phyloP scores from a whole-genome alignment of 1,140 invertebrate species.

The Tribolium madens region DNA sequence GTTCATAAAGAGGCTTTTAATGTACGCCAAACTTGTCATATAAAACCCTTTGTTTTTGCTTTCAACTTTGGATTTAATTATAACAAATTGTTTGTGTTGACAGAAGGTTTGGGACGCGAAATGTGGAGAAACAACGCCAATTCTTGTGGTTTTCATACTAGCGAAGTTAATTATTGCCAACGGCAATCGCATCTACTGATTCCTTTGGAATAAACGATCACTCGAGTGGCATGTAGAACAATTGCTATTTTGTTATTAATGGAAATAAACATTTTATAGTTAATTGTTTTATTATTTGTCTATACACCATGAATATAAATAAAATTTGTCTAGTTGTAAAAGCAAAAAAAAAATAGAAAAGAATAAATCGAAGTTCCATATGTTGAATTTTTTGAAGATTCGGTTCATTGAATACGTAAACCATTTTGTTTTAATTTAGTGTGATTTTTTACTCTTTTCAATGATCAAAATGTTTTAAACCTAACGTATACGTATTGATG shows the following conservation, averaged over 20 bases:
- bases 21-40: conserved; percentile 7
- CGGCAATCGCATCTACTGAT: not conserved
- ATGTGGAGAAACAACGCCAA: conserved; percentile 10
- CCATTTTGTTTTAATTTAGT: no score
- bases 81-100: conserved; percentile 29
- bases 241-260: not conserved
- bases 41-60: conserved; percentile 29
- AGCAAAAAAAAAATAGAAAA: no score
- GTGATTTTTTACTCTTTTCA: no score
- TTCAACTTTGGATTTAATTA: conserved; percentile 15
- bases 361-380: no score
- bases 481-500: no score
- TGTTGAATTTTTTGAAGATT: no score
- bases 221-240: not conserved
- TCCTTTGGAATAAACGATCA: not conserved
- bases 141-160: not conserved
- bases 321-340: no score
- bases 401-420: no score
- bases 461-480: no score
- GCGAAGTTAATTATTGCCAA: conserved; percentile 12
- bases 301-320: not conserved
- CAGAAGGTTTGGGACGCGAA: conserved; percentile 5
- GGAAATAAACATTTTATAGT: not conserved
- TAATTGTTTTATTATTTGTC: not conserved
- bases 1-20: not conserved